Base-by-base conservation (phyloP, 2,888 invertebrate genomes). In the Xanthorhoe spadicearia region DNA sequence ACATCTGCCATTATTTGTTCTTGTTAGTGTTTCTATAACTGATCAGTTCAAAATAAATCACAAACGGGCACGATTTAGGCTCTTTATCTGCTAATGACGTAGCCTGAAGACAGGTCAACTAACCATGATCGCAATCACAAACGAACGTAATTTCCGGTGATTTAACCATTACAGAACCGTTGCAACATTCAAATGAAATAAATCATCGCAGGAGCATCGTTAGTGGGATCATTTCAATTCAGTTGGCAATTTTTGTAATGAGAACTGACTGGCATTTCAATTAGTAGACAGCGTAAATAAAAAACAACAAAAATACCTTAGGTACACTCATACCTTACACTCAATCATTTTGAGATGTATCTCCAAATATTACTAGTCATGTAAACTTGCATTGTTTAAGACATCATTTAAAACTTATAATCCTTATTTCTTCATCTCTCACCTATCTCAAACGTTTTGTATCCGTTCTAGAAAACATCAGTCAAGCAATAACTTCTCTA, bases 81-180 rank as follows among this genome's bases (percentile, higher is more conserved):
- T 77, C 72, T 76, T 76, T 50, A 52, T 49, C 55, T 35, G 15
- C 52, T 60, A 61, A 64, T 57, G 46, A 75, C 75, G 73, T 77
- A 79, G 77, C 70, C 79, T 78, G 77, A 78, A 78, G 79, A 79
- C 80, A 77, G 75, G 74, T 76, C 77, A 68, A 74, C 75, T 77
- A 81, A 79, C 79, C 74, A 71, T 66, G 64, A 51, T 61, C 76
- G 78, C 79, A 77, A 80, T 75, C 77, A 77, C 79, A 81, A 84
- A 83, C 81, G 77, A 79, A 82, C 78, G 79, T 81, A 88, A 89
- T 88, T 84, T 88, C 86, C 88, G 84, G 83, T 81, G 79, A 81
- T 82, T 83, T 79, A 83, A 83, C 80, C 77, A 83, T 84, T 83
- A 83, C 75, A 76, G 77, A 80, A 77, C 78, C 75, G 78, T 82